Evolutionary conservation across 1,140 invertebrate genomes (phyloP).

Genomic region (Scylla paramamosain): DNA sequence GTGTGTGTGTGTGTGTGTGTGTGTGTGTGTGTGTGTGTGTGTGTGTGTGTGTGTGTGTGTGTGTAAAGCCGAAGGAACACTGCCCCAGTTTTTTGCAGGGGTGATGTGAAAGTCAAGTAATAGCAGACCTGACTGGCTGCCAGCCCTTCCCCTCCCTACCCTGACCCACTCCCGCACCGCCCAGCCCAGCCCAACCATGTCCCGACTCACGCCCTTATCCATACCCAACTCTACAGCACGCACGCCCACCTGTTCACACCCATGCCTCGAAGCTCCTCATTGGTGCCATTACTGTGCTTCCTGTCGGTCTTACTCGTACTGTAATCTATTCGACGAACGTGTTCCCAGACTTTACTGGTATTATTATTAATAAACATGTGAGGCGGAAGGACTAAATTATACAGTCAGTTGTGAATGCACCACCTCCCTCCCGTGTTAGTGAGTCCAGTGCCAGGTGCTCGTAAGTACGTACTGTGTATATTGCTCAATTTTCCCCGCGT

Average conservation of each 20-base stretch:
- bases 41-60: not conserved
- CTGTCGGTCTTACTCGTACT: too few relatives aligned
- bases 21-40: not conserved
- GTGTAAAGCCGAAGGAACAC: not conserved
- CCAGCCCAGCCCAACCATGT: not conserved
- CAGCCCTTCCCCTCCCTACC: not conserved
- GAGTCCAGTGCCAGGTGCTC: too few relatives aligned
- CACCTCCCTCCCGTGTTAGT: too few relatives aligned
- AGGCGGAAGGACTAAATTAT: too few relatives aligned
- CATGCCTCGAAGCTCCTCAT: not conserved
- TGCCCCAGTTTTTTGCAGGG: conserved; percentile 1
- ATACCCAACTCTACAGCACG: not conserved
- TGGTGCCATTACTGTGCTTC: not conserved
- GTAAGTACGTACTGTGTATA: too few relatives aligned
- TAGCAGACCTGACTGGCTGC: not conserved
- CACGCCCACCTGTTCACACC: not conserved
- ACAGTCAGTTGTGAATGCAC: too few relatives aligned
- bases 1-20: not conserved
- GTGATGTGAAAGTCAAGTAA: conserved; percentile 3
- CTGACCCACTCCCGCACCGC: not conserved
- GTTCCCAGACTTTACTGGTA: too few relatives aligned
- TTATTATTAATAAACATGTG: not conserved
- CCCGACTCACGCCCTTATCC: not conserved
- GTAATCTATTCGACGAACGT: too few relatives aligned
- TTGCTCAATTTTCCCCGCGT: too few relatives aligned